These are phyloP conservation scores for Chromoteleia sp. DNA, from an alignment of 2,888 invertebrate species.

Conservation along the genomic window DNA sequence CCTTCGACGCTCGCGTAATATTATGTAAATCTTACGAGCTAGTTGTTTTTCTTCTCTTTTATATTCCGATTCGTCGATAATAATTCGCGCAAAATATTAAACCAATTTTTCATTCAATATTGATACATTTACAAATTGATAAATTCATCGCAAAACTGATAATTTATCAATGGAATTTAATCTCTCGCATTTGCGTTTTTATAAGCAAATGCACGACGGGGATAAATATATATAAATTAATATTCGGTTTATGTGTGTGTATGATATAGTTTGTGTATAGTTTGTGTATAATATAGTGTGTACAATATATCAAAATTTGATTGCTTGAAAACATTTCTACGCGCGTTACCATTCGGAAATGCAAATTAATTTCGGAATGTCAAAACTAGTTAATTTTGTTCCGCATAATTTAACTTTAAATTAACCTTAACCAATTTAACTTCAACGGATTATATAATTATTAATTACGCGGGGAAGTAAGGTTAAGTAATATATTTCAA, in stretches of 20 bases:
- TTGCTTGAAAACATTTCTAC: slow-evolving; percentile 5
- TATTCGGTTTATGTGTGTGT: too few relatives aligned
- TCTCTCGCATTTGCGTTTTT: not conserved
- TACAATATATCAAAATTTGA: not conserved
- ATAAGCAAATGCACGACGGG: not conserved
- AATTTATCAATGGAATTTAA: not conserved
- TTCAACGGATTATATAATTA: slow-evolving; percentile 31
- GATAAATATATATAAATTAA: not conserved
- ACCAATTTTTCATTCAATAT: slow-evolving; percentile 25
- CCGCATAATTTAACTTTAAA: slow-evolving; percentile 41
- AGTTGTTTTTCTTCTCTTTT: slow-evolving; percentile 28
- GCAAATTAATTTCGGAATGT: slow-evolving; percentile 27
- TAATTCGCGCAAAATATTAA: slow-evolving; percentile 36
- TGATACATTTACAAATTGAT: slow-evolving; percentile 7
- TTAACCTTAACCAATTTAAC: slow-evolving; percentile 39
- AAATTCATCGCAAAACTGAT: not conserved
- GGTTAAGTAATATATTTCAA: slow-evolving; percentile 10
- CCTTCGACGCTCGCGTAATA: slow-evolving; percentile 47
- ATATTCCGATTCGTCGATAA: slow-evolving; percentile 20
- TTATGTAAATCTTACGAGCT: slow-evolving; percentile 37
- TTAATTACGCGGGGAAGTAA: slow-evolving; percentile 1
- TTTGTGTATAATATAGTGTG: not conserved
- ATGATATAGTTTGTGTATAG: not conserved
- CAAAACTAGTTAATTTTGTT: slow-evolving; percentile 40
- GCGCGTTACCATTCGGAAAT: slow-evolving; percentile 5